Conservation (phyloP, 2,888 invertebrate species). For the Tanaodytes sp. region DNA sequence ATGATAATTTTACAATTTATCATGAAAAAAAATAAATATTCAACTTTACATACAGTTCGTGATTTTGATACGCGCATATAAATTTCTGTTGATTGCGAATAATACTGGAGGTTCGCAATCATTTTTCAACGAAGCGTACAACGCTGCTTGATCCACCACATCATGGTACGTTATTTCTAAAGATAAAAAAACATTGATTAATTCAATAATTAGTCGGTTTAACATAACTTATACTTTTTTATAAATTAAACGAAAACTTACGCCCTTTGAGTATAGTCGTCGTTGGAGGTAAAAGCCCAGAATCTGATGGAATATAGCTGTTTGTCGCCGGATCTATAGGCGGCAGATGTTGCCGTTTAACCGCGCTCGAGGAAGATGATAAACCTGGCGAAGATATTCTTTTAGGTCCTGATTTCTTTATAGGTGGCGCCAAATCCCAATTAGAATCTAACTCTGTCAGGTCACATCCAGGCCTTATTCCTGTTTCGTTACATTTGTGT, state of each 20-base stretch:
- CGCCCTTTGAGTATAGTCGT: constrained; percentile 75
- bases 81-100: constrained; percentile 84
- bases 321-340: constrained; percentile 74
- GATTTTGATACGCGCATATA: constrained; percentile 83
- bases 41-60: constrained; percentile 79
- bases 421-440: constrained; percentile 74
- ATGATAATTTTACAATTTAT: too few relatives aligned
- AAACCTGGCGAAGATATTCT: constrained; percentile 65
- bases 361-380: constrained; percentile 57
- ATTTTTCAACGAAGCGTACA: constrained; percentile 76
- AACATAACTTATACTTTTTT: too few relatives aligned
- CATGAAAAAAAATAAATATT: background rate
- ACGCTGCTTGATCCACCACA: constrained; percentile 75
- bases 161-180: constrained; percentile 76
- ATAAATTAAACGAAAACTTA: too few relatives aligned
- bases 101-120: constrained; percentile 77
- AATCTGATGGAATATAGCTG: constrained; percentile 76
- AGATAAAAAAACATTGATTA: too few relatives aligned
- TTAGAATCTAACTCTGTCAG: constrained; percentile 84
- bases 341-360: constrained; percentile 70
- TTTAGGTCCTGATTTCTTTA: constrained; percentile 68
- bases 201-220: too few relatives aligned
- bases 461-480: constrained; percentile 88
- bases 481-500: constrained; percentile 71
- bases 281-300: constrained; percentile 76